Conservation (phyloP, 2,797 vertebrate genomes). For the Sardinella longiceps region DNA sequence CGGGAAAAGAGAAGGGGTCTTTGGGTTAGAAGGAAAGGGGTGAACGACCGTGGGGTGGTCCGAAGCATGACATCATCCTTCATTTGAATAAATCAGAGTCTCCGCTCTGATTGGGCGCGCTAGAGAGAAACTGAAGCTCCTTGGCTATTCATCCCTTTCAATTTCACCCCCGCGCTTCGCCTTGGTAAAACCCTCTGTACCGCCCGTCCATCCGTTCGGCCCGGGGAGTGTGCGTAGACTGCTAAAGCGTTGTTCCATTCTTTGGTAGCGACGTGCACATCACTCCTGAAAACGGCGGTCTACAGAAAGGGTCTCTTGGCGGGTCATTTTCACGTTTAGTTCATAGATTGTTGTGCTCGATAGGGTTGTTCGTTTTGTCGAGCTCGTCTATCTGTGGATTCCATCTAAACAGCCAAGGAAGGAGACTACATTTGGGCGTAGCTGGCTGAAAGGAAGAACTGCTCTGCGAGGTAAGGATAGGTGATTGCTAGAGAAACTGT, state of each 20-base stretch:
- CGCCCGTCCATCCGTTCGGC: slow-evolving; percentile 59
- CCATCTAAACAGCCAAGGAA: slow-evolving; percentile 48
- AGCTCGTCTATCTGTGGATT: slow-evolving; percentile 16
- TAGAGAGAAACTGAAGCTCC: slow-evolving; percentile 64
- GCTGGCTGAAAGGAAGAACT: slow-evolving; percentile 61
- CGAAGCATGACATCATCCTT: slow-evolving; percentile 77
- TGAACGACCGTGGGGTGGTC: slow-evolving; percentile 65
- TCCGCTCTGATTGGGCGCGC: slow-evolving; percentile 68
- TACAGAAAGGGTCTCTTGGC: slow-evolving; percentile 58
- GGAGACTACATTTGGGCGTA: slow-evolving; percentile 70
- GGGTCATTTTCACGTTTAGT: background rate
- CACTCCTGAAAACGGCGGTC: slow-evolving; percentile 57
- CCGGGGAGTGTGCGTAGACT: slow-evolving; percentile 46
- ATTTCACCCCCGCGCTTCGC: slow-evolving; percentile 64
- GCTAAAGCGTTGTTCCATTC: slow-evolving; percentile 68
- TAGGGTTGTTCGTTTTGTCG: background rate
- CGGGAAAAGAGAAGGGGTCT: slow-evolving; percentile 54
- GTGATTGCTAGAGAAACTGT: background rate
- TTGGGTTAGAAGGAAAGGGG: slow-evolving; percentile 42
- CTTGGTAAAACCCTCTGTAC: slow-evolving; percentile 59
- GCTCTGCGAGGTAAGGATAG: slow-evolving; percentile 3
- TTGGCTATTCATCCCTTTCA: slow-evolving; percentile 72
- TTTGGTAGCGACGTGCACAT: slow-evolving; percentile 61
- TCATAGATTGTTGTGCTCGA: slow-evolving; percentile 6
- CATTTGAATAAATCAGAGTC: slow-evolving; percentile 76